Evolutionary conservation across 2,113 vertebrate genomes (phyloP).

Genomic region (Alligator mississippiensis): DNA sequence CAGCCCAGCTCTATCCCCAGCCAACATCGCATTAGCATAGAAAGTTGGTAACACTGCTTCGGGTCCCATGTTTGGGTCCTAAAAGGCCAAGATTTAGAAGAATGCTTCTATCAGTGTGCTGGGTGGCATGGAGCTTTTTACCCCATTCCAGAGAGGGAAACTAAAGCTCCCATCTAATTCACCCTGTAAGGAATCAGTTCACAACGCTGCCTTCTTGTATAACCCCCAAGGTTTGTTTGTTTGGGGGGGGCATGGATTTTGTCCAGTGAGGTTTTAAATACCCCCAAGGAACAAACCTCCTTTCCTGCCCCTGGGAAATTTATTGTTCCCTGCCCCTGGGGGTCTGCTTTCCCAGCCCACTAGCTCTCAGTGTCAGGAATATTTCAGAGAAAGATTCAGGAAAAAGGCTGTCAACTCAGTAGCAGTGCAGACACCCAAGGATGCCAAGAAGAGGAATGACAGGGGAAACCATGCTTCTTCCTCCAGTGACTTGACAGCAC

Average conservation of each 20-base stretch:
- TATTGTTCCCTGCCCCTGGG: too few relatives aligned
- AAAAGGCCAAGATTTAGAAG: not conserved
- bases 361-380: not conserved
- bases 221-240: too few relatives aligned
- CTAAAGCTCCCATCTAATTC: not conserved
- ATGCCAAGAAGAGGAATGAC: not conserved
- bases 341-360: not conserved
- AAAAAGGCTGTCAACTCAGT: not conserved
- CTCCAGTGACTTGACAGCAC: constrained; percentile 42
- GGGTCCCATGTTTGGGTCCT: not conserved
- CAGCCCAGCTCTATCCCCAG: not conserved
- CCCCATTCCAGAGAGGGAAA: not conserved
- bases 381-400: not conserved
- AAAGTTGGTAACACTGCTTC: not conserved
- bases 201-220: not conserved
- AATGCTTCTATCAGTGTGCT: not conserved
- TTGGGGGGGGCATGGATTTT: not conserved
- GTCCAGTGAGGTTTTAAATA: not conserved
- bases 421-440: not conserved
- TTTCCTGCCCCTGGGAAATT: not conserved
- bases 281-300: accelerated
- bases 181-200: not conserved
- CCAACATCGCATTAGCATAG: not conserved
- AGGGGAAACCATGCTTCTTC: not conserved
- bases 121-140: not conserved